A percentile compares a stretch with the other conserved stretches of the same genome.
Evolutionary conservation across 92 coral and sea anemone species (phyloP).

Genomic region (Palythoa heliodiscus): DNA sequence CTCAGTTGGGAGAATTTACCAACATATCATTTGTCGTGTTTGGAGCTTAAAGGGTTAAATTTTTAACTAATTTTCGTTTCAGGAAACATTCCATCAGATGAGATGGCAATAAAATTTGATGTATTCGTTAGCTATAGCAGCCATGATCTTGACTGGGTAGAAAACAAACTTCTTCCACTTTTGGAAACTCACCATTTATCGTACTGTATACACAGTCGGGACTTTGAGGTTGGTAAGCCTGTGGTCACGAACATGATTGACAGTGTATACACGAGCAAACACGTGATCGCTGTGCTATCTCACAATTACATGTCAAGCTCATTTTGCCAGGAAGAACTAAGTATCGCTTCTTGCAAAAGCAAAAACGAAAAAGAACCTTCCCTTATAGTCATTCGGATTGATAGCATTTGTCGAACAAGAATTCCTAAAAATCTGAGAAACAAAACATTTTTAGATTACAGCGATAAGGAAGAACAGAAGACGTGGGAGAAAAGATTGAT

Average conservation of each 20-base stretch:
- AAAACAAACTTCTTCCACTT: slow-evolving; percentile 43
- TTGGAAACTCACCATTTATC: slow-evolving; percentile 42
- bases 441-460: slow-evolving; percentile 28
- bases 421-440: slow-evolving; percentile 15
- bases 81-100: neutral
- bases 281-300: slow-evolving; percentile 22
- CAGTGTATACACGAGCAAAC: slow-evolving; percentile 45
- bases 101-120: neutral
- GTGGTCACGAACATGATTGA: slow-evolving; percentile 59
- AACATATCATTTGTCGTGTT: too few relatives aligned
- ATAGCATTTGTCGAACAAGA: slow-evolving; percentile 2
- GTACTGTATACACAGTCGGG: slow-evolving; percentile 63
- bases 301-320: slow-evolving; percentile 37
- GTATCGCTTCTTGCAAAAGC: slow-evolving; percentile 17
- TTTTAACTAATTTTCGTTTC: neutral
- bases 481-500: slow-evolving; percentile 17
- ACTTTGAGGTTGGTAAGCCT: slow-evolving; percentile 60
- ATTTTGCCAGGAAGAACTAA: slow-evolving; percentile 28
- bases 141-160: slow-evolving; percentile 52
- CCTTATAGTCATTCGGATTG: slow-evolving; percentile 28
- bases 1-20: too few relatives aligned
- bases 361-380: slow-evolving; percentile 3
- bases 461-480: slow-evolving; percentile 14
- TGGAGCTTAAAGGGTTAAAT: too few relatives aligned
- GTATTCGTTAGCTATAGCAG: slow-evolving; percentile 58